Conservation (phyloP, 2,888 invertebrate genomes). For the Lydus trimaculatus region DNA sequence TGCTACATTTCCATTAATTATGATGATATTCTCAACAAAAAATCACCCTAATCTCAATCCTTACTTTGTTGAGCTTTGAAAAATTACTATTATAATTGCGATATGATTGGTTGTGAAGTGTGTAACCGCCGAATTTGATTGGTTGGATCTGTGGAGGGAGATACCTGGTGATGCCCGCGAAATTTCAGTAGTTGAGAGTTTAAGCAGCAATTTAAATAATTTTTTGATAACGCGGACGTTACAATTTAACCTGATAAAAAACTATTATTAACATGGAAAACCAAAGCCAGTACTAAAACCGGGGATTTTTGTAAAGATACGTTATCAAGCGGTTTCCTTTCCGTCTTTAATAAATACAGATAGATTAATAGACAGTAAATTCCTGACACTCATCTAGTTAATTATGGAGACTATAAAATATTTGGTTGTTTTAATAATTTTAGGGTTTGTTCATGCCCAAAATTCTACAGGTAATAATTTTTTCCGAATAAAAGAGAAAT, state of each 20-base stretch:
- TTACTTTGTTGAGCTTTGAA: too few relatives aligned
- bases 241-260: not conserved
- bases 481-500: not conserved
- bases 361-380: conserved; percentile 6
- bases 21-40: not conserved
- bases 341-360: not conserved
- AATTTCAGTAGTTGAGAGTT: too few relatives aligned
- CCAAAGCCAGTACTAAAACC: not conserved
- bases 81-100: too few relatives aligned
- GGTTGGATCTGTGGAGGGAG: too few relatives aligned
- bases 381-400: not conserved
- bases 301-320: conserved; percentile 10
- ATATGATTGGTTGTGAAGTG: too few relatives aligned
- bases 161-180: too few relatives aligned
- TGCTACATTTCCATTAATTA: too few relatives aligned
- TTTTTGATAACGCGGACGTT: not conserved
- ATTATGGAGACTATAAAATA: not conserved
- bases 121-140: too few relatives aligned
- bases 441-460: not conserved
- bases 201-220: too few relatives aligned
- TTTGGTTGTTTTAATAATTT: not conserved
- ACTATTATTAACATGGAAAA: not conserved
- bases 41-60: not conserved
- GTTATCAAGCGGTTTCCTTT: conserved; percentile 26
- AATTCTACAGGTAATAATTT: not conserved